phyloP scores from a whole-genome alignment of 2,888 invertebrate genomes.

The Tethea ocularis region DNA sequence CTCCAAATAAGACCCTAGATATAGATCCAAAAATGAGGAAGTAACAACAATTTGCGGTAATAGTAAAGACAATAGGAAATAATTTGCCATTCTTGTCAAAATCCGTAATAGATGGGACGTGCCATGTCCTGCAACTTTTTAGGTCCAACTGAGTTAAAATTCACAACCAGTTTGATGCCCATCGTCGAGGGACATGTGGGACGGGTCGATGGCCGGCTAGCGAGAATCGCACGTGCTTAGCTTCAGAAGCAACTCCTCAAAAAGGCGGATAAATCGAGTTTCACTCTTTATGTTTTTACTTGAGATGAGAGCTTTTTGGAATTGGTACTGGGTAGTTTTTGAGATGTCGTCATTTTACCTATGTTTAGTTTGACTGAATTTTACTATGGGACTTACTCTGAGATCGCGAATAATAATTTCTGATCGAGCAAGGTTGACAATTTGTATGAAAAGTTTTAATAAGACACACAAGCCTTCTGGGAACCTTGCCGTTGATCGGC shows the following conservation, averaged over 20 bases:
- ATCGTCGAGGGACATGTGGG: neutral
- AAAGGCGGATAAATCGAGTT: neutral
- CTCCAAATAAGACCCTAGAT: neutral
- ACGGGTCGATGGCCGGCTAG: neutral
- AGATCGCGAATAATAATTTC: too few species aligned
- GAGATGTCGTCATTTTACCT: too few species aligned
- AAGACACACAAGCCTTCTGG: too few species aligned
- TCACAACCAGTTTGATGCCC: neutral
- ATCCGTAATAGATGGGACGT: neutral
- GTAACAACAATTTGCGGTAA: neutral
- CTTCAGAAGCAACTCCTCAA: neutral
- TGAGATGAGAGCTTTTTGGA: neutral
- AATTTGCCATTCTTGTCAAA: neutral
- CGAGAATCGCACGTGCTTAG: constrained; percentile 2
- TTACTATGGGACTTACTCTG: too few species aligned
- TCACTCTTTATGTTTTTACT: neutral
- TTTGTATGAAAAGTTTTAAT: too few species aligned
- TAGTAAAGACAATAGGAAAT: constrained; percentile 3
- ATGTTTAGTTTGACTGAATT: too few species aligned
- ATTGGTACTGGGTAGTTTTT: too few species aligned
- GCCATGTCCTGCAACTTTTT: neutral
- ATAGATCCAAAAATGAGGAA: neutral
- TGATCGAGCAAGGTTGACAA: too few species aligned
- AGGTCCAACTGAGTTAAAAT: neutral
- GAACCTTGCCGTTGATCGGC: too few species aligned